Evolutionary conservation across 2,113 vertebrate species (phyloP).

Genomic region (Paramisgurnus dabryanus): DNA sequence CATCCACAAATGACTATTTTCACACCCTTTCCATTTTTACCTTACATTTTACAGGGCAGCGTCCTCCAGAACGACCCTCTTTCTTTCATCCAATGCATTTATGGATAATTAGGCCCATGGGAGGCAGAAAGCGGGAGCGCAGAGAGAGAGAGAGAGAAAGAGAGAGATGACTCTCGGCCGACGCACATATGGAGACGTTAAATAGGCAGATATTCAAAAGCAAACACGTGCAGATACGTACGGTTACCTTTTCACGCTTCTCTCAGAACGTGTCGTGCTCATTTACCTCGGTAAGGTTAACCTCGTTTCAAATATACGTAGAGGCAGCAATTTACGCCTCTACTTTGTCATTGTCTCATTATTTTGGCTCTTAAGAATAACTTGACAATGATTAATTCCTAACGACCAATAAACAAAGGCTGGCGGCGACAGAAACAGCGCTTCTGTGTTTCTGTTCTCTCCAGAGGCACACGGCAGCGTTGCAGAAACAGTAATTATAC

Average conservation of each 20-base stretch:
- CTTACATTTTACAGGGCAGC: slow-evolving; percentile 40
- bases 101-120: slow-evolving; percentile 73
- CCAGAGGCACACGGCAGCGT: background rate
- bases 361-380: slow-evolving; percentile 73
- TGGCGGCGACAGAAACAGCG: slow-evolving; percentile 63
- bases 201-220: background rate
- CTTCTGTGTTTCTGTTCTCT: slow-evolving; percentile 39
- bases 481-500: slow-evolving; percentile 35
- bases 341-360: slow-evolving; percentile 79
- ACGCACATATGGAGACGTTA: background rate
- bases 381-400: slow-evolving; percentile 79
- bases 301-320: slow-evolving; percentile 68
- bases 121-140: background rate
- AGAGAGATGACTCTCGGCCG: background rate
- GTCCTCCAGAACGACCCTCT: slow-evolving; percentile 67
- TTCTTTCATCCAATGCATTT: slow-evolving; percentile 61
- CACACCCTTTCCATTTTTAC: slow-evolving; percentile 52
- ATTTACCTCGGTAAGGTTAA: slow-evolving; percentile 66
- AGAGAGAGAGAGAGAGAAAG: background rate
- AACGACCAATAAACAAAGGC: slow-evolving; percentile 73
- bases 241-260: too few species aligned
- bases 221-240: background rate
- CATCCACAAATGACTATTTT: background rate
- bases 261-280: background rate
- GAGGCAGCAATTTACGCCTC: slow-evolving; percentile 67